Base-by-base conservation (phyloP, 1,140 invertebrate species). In the Hyposmocoma kahamanoa region DNA sequence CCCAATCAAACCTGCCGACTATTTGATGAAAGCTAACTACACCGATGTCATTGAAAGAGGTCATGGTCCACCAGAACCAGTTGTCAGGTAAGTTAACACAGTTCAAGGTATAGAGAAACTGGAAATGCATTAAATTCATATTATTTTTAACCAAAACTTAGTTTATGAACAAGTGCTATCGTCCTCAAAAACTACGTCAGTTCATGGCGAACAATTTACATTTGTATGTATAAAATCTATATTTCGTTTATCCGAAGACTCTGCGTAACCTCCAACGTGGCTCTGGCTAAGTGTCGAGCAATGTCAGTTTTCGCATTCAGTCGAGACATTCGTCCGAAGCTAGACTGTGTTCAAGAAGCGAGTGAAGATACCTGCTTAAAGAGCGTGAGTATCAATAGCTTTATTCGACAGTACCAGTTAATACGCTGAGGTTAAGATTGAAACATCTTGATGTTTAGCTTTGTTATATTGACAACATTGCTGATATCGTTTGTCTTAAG, bases 11-110 rank as follows among this genome's bases (percentile, higher is more conserved):
- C 91, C 92, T 0, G 80, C 84, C 8, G 84, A 90, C 22, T 93
- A 93, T 47, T 72, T 94, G 43, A 88, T 88, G 47, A 90, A 90
- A 53, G 90, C 92, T 1, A 93, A 94, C 72, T 95, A 94, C 62
- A 88, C 90, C 32, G 91, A 93, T 58, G 92, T 94, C n/a, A 93
- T 95, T 53, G 93, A 94, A 56, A 88, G 93, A 34, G 90, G 91
- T 22, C 89, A 89, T 34, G 92, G 91, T 22, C 81, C 89, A 4
- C 87, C 88, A 0, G 86, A 88, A 53, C 72, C 67, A 3, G 64
- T 86, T 17, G 83, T 84, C 38, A 82, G 83, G 83, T 82, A 67
- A 53, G 17, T 18, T 39, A 8, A 19, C 2, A 20, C 8, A 42
- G 6, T 26, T 1, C 6, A 22, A n/a, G 39, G n/a, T n/a, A n/a